phyloP scores from a whole-genome alignment of 2,113 vertebrate genomes.

The Stercorarius parasiticus region DNA sequence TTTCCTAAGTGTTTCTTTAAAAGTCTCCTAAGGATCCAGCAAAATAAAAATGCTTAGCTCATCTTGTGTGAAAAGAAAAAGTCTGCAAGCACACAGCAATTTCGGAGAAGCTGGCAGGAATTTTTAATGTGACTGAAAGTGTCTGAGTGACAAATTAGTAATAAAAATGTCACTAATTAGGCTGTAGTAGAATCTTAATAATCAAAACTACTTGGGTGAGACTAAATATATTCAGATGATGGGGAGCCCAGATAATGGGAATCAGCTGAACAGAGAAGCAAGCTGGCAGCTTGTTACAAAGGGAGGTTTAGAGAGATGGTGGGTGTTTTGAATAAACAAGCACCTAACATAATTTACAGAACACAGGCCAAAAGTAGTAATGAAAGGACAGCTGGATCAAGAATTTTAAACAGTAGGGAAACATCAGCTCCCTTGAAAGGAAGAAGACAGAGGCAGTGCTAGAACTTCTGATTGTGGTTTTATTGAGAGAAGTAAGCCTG shows the following conservation, averaged over 20 bases:
- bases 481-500: background rate
- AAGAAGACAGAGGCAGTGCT: background rate
- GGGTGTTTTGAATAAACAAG: conserved; percentile 27
- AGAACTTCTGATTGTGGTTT: background rate
- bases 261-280: conserved; percentile 33
- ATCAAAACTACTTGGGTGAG: conserved; percentile 65
- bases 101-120: conserved; percentile 37
- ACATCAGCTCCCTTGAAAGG: background rate
- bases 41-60: conserved; percentile 49
- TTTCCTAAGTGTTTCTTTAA: conserved; percentile 33
- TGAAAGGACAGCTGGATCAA: background rate
- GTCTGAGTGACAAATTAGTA: conserved; percentile 65
- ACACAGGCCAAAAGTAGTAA: background rate
- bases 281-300: conserved; percentile 22
- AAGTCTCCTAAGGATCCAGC: background rate
- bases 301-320: background rate
- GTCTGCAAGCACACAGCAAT: background rate
- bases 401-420: background rate
- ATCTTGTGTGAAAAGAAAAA: conserved; percentile 35
- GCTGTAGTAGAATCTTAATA: conserved; percentile 50
- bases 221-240: conserved; percentile 48
- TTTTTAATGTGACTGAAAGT: conserved; percentile 49
- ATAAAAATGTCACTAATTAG: conserved; percentile 67
- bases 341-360: background rate
- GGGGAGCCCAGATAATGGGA: conserved; percentile 37